Evolutionary conservation across 1,140 invertebrate species (phyloP).

Genomic region (Trichomalopsis sarcophagae): DNA sequence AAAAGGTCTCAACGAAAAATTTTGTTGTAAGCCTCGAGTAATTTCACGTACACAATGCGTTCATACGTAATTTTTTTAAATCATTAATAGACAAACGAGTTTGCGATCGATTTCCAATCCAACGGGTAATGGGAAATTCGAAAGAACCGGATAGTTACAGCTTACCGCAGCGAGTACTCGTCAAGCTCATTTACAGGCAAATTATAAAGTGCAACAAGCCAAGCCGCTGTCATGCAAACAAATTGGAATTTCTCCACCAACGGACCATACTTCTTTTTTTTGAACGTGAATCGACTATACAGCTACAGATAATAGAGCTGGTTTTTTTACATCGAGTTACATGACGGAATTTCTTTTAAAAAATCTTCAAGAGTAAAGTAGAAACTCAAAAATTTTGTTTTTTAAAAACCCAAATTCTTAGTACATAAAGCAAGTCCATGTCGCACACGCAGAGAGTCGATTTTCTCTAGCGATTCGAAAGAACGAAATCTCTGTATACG

Average conservation of each 20-base stretch:
- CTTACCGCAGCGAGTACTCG: background rate
- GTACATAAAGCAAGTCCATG: background rate
- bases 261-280: background rate
- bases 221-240: slow-evolving; percentile 35
- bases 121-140: background rate
- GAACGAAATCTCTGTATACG: background rate
- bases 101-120: slow-evolving; percentile 5
- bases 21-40: too few species aligned
- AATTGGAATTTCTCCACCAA: slow-evolving; percentile 27
- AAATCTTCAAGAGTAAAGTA: background rate
- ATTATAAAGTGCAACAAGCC: slow-evolving; percentile 25
- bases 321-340: too few species aligned
- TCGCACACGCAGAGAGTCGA: background rate
- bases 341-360: background rate
- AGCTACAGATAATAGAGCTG: too few species aligned
- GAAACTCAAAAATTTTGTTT: background rate
- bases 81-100: too few species aligned
- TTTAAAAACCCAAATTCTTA: background rate
- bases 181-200: slow-evolving; percentile 24
- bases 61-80: background rate
- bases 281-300: too few species aligned
- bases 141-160: background rate
- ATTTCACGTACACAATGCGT: too few species aligned
- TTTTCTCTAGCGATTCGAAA: background rate
- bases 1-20: too few species aligned